Percentiles rank a stretch among this genome's conserved stretches.
Conservation (phyloP, 2,888 invertebrate species). For the Callinectes sapidus region DNA sequence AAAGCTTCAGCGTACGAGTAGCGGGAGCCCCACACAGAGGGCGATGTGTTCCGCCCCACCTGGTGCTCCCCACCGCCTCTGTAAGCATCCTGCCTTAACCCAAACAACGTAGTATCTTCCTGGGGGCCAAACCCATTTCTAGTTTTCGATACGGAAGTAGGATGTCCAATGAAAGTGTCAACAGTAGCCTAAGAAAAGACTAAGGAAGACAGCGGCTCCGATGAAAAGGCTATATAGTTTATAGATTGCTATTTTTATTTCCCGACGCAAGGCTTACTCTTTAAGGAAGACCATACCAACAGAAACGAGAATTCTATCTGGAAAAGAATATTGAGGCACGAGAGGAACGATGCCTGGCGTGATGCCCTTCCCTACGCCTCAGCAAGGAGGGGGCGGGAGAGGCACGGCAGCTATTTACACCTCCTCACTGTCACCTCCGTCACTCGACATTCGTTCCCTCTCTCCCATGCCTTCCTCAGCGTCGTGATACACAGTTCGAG, state of each 20-base stretch:
- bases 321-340: not conserved
- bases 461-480: not conserved
- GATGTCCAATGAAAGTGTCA: not conserved
- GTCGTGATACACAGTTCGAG: not conserved
- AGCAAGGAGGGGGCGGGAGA: not conserved
- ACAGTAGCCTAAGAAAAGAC: not conserved
- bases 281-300: not conserved
- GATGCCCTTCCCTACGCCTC: not conserved
- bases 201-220: constrained; percentile 11
- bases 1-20: not conserved
- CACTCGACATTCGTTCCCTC: constrained; percentile 10
- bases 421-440: not conserved
- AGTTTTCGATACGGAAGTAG: not conserved
- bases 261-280: not conserved
- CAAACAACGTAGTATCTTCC: not conserved
- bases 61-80: not conserved
- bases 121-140: not conserved
- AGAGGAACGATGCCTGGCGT: not conserved
- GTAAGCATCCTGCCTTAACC: not conserved
- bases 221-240: constrained; percentile 1
- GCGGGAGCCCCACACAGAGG: not conserved
- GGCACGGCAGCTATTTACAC: not conserved
- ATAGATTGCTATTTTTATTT: not conserved
- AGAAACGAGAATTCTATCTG: not conserved
- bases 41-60: not conserved